phyloP scores from a whole-genome alignment of 2,888 invertebrate genomes.

The Drosophila fulvimacula region DNA sequence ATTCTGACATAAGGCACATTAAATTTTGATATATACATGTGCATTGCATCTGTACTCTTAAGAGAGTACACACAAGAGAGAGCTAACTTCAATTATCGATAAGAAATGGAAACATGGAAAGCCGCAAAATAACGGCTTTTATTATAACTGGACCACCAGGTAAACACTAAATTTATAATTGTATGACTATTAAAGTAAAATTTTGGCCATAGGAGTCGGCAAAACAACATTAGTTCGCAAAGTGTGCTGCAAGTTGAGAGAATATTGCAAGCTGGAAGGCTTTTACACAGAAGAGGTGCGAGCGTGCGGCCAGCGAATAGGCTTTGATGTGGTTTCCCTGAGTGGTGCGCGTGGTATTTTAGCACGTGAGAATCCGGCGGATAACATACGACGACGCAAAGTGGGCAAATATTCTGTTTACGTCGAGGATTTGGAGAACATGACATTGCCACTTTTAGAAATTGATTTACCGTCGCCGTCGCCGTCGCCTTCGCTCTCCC shows the following conservation, averaged over 20 bases:
- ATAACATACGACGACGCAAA: constrained; percentile 64
- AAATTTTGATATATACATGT: not conserved
- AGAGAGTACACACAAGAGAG: not conserved
- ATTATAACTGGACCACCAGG: constrained; percentile 64
- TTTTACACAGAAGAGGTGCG: constrained; percentile 89
- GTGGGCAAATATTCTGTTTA: constrained; percentile 89
- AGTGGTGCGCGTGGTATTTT: constrained; percentile 85
- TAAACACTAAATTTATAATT: not conserved
- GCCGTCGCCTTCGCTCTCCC: not conserved
- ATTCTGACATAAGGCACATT: no score
- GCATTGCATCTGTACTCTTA: not conserved
- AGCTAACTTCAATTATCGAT: not conserved
- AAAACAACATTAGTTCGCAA: constrained; percentile 88
- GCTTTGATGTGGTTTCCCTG: constrained; percentile 88
- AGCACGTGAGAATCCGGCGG: constrained; percentile 80
- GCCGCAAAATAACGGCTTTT: constrained; percentile 26
- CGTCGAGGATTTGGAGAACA: constrained; percentile 87
- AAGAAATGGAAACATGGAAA: constrained; percentile 29
- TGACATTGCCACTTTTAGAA: constrained; percentile 85
- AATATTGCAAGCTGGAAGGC: constrained; percentile 82
- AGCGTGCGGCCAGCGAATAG: constrained; percentile 85
- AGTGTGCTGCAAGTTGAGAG: constrained; percentile 77
- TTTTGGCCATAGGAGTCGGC: constrained; percentile 86
- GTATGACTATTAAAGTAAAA: not conserved
- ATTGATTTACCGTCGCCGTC: not conserved